Evolutionary conservation across 1,140 invertebrate species (phyloP).

Genomic region (Cydia strobilella): DNA sequence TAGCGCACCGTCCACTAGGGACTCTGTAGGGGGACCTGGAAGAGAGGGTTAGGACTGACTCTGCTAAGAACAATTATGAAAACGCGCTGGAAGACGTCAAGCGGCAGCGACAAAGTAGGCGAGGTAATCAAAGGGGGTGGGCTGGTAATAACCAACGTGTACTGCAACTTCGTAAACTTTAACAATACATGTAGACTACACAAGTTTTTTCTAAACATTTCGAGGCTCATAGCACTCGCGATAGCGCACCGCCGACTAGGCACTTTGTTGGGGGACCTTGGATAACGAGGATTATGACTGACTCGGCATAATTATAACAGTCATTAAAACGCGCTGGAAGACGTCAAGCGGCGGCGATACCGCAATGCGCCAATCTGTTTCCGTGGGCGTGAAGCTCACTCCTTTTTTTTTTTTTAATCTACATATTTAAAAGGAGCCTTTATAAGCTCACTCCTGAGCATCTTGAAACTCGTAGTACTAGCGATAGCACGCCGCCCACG

Average conservation of each 20-base stretch:
- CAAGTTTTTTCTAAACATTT: too few species aligned
- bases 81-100: not conserved
- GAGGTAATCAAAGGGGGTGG: slow-evolving; percentile 36
- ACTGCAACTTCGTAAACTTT: too few species aligned
- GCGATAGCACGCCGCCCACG: slow-evolving; percentile 11
- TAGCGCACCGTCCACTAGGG: too few species aligned
- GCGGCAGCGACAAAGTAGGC: slow-evolving; percentile 15
- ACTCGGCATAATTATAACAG: not conserved
- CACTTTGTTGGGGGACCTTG: slow-evolving; percentile 38
- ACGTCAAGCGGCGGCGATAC: slow-evolving; percentile 11
- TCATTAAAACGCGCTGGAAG: not conserved
- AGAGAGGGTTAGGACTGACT: too few species aligned
- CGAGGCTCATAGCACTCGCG: slow-evolving; percentile 30
- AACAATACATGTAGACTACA: too few species aligned
- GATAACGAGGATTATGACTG: not conserved
- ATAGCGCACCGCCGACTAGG: slow-evolving; percentile 7
- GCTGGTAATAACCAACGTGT: too few species aligned
- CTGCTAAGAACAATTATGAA: not conserved
- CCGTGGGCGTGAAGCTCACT: too few species aligned
- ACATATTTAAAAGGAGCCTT: too few species aligned
- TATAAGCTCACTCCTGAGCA: too few species aligned
- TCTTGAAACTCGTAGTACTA: slow-evolving; percentile 32
- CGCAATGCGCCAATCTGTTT: too few species aligned
- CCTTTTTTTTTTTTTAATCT: too few species aligned
- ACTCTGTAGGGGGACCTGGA: too few species aligned